phyloP scores from a whole-genome alignment of 2,888 invertebrate genomes.

The Caenorhabditis drosophilae region DNA sequence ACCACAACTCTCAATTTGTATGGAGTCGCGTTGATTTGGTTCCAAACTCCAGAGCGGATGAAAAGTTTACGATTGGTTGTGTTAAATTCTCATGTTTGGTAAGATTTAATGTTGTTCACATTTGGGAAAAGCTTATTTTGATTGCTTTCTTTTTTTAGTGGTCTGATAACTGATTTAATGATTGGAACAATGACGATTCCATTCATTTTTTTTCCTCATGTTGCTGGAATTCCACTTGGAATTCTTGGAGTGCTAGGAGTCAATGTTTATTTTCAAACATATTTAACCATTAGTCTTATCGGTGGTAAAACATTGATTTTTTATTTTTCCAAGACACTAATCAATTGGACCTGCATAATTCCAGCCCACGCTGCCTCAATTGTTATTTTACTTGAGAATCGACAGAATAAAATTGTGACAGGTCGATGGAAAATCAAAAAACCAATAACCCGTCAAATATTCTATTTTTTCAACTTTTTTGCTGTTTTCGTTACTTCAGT shows the following conservation, averaged over 20 bases:
- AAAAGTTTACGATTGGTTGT: slow-evolving; percentile 18
- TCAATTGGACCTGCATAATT: too few species aligned
- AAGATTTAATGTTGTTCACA: not conserved
- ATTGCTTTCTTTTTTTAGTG: slow-evolving; percentile 8
- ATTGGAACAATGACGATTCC: not conserved
- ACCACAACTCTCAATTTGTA: slow-evolving; percentile 16
- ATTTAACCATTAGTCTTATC: not conserved
- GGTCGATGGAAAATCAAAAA: not conserved
- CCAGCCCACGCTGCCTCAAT: not conserved
- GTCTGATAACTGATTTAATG: slow-evolving; percentile 9
- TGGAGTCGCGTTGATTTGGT: slow-evolving; percentile 14
- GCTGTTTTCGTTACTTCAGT: not conserved
- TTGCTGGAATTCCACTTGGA: not conserved
- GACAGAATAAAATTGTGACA: not conserved
- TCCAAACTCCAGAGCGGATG: slow-evolving; percentile 20
- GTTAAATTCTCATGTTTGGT: slow-evolving; percentile 21
- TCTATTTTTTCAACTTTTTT: not conserved
- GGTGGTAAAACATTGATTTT: not conserved
- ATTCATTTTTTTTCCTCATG: not conserved
- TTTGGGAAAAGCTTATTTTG: not conserved
- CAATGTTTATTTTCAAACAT: not conserved
- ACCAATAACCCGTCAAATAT: not conserved
- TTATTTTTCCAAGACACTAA: too few species aligned
- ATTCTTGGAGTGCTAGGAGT: not conserved
- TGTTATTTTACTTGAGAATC: not conserved